Base-by-base conservation (phyloP, 1,140 invertebrate genomes). In the Armadillidium nasatum region DNA sequence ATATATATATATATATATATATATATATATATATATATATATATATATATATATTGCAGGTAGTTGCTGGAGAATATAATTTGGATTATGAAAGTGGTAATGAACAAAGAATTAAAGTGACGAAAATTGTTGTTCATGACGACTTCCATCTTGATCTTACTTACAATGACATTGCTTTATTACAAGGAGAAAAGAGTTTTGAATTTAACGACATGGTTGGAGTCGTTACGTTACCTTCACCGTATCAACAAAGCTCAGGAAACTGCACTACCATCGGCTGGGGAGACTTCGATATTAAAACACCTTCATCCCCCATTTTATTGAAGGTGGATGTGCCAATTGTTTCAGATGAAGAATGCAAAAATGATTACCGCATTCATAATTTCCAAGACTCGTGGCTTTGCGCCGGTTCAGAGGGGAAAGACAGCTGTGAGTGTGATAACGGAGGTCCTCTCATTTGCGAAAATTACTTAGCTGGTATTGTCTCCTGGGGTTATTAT, bases 71-170 rank as follows among this genome's bases (percentile, higher is more conserved):
- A 33, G 33, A 33, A 33, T 33, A 33, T 33, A 33, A 3, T 33
- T 33, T 33, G 33, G 6, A 33, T 33, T 33, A 1, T 33, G 33
- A 33, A 3, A 33, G 33, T 33, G 33, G 33, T 33, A 3, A 33
- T 33, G 33, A 33, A 6, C 33, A 33, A 6, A 33, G 33, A 33
- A 33, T 33, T 6, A 33, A 33, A 33, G 33, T 33, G 1, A 33
- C 33, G 33, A 33, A 33, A 33, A 33, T 33, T 23, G 83, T 84
- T 60, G 78, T 87, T 0, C 89, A 90, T 78, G 83, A 87, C 22
- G 74, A 83, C 2, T 90, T 87, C 80, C 13, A 44, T 13, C 86
- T 50, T 71, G 83, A 78, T 44, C 79, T 82, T 74, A 74, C 80
- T 22, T 33, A 33, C 6, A 83, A 84, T 69, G 83, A 84, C 72